A percentile compares a stretch with the other conserved stretches of the same genome.
Conservation (phyloP, 2,888 invertebrate genomes). For the Lycocerus yunnanus region DNA sequence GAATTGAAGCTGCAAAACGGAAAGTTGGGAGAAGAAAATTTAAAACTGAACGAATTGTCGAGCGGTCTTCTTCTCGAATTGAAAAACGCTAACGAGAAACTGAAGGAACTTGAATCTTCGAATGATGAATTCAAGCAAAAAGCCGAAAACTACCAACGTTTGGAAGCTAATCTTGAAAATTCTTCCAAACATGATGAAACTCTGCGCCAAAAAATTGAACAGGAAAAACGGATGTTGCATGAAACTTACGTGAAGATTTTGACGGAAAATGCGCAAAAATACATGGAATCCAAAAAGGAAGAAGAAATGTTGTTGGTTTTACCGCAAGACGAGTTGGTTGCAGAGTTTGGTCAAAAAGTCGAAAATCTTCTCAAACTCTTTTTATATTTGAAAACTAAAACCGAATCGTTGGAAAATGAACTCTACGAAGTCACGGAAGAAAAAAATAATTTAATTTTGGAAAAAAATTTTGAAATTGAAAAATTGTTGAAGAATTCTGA, state of each 20-base stretch:
- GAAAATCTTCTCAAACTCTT: constrained; percentile 62
- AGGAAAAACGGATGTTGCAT: constrained; percentile 58
- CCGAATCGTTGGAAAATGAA: constrained; percentile 62
- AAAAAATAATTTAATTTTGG: constrained; percentile 46
- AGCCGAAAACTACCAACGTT: background rate
- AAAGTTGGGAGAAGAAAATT: background rate
- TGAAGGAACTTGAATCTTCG: background rate
- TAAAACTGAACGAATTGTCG: background rate
- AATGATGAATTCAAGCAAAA: background rate
- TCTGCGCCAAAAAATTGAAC: background rate
- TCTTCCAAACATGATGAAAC: background rate
- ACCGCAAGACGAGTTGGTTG: constrained; percentile 39
- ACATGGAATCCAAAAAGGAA: constrained; percentile 10
- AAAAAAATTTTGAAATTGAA: constrained; percentile 54
- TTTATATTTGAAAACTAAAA: constrained; percentile 63
- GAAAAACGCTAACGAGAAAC: background rate
- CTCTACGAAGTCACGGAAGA: constrained; percentile 63
- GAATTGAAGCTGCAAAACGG: background rate
- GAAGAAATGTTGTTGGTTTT: constrained; percentile 38
- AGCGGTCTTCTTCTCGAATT: background rate
- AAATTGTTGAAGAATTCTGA: constrained; percentile 51
- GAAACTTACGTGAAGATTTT: constrained; percentile 52
- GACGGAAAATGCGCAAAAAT: constrained; percentile 31
- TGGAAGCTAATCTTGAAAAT: background rate
- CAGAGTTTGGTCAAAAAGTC: constrained; percentile 53